Evolutionary conservation across 2,113 vertebrate species (phyloP).

Genomic region (Indicator indicator): DNA sequence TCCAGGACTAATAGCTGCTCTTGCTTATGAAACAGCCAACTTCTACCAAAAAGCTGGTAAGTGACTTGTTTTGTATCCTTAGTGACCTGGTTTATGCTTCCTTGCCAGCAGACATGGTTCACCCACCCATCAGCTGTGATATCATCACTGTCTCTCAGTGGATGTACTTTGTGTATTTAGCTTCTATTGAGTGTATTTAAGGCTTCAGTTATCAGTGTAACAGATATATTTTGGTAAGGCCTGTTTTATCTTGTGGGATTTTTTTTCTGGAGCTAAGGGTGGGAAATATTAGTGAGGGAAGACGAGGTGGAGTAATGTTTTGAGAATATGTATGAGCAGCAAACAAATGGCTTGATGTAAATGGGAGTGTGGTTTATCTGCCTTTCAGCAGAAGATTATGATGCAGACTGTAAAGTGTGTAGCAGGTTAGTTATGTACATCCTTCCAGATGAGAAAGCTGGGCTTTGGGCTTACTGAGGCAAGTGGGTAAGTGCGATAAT

Average conservation of each 20-base stretch:
- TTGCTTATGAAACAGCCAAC: slow-evolving; percentile 94
- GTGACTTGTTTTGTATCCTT: slow-evolving; percentile 47
- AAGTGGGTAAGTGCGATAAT: neutral
- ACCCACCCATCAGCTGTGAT: neutral
- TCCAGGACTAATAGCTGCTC: slow-evolving; percentile 88
- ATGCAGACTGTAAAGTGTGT: neutral
- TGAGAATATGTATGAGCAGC: neutral
- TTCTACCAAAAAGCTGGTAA: slow-evolving; percentile 96
- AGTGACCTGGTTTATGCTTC: neutral
- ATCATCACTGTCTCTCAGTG: neutral
- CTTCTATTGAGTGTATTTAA: neutral
- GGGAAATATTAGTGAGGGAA: neutral
- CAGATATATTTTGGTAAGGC: neutral
- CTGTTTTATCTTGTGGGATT: neutral
- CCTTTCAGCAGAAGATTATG: neutral
- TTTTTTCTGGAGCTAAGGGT: neutral
- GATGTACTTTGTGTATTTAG: neutral
- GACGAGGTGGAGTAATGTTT: neutral
- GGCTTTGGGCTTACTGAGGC: neutral
- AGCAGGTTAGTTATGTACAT: neutral
- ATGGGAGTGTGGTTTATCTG: neutral
- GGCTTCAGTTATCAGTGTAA: neutral
- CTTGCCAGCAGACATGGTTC: neutral
- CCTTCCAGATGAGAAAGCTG: neutral
- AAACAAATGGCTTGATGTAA: neutral